These are phyloP conservation scores for Leuciscus idus DNA, from an alignment of 2,113 vertebrate genomes.

Conservation along the genomic window DNA sequence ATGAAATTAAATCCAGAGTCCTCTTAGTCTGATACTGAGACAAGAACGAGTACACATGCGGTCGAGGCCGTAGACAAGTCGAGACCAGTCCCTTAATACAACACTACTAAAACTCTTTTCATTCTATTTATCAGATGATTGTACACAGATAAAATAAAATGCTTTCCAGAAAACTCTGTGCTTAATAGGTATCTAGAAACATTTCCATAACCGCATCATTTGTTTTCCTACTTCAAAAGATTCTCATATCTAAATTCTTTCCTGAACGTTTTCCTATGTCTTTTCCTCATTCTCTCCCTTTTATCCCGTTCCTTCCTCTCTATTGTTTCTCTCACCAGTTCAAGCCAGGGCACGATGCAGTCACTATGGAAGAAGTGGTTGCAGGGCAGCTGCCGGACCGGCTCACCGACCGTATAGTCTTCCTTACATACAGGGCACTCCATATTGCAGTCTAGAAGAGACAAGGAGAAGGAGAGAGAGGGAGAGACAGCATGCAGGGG, in stretches of 20 bases:
- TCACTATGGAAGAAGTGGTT: conserved; percentile 96
- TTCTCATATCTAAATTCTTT: background rate
- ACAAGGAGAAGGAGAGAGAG: background rate
- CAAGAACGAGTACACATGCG: no score
- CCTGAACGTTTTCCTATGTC: background rate
- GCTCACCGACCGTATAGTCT: conserved; percentile 87
- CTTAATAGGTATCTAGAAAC: background rate
- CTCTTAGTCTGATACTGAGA: no score
- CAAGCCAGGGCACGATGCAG: conserved; percentile 97
- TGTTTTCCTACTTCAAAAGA: background rate
- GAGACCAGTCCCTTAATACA: no score
- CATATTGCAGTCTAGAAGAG: conserved; percentile 84
- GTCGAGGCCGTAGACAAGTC: no score
- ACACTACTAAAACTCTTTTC: background rate
- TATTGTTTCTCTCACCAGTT: conserved; percentile 83
- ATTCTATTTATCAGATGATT: background rate
- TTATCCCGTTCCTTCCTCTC: background rate
- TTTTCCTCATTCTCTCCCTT: background rate
- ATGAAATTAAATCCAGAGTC: no score
- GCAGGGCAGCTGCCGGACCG: conserved; percentile 93
- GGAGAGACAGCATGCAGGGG: background rate
- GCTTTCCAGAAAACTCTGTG: background rate
- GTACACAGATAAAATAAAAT: background rate
- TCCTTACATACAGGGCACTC: conserved; percentile 98
- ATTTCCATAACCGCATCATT: background rate